These are phyloP conservation scores for Channallabes apus DNA, from an alignment of 2,797 vertebrate species.

Conservation along the genomic window DNA sequence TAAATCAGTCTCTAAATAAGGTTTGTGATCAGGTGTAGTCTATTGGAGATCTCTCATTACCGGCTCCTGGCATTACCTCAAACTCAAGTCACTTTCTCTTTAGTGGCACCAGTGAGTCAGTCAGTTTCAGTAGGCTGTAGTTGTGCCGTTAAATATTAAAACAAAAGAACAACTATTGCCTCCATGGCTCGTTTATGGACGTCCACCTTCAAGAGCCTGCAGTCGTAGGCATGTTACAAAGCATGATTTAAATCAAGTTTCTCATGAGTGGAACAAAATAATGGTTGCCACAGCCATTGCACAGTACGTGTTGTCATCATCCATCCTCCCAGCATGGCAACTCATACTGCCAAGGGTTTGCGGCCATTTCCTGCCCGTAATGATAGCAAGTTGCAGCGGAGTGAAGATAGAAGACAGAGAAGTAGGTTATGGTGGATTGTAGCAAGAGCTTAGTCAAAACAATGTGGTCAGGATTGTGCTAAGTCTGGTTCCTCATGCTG, in stretches of 20 bases:
- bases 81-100: not conserved
- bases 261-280: not conserved
- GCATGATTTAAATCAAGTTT: not conserved
- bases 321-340: not conserved
- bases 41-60: not conserved
- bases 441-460: not conserved
- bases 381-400: not conserved
- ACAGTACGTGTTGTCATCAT: not conserved
- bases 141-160: not conserved
- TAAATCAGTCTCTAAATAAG: not conserved
- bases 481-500: not conserved
- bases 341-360: not conserved
- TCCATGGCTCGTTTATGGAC: not conserved
- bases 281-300: not conserved
- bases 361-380: not conserved
- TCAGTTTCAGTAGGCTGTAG: not conserved
- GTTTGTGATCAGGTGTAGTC: not conserved
- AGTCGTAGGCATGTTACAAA: not conserved
- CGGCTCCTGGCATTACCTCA: not conserved
- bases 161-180: not conserved
- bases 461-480: not conserved
- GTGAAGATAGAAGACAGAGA: not conserved
- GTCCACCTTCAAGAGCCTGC: not conserved
- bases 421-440: slow-evolving; percentile 1
- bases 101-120: not conserved